Conservation (phyloP, 2,888 invertebrate genomes). For the Crematogaster levior region DNA sequence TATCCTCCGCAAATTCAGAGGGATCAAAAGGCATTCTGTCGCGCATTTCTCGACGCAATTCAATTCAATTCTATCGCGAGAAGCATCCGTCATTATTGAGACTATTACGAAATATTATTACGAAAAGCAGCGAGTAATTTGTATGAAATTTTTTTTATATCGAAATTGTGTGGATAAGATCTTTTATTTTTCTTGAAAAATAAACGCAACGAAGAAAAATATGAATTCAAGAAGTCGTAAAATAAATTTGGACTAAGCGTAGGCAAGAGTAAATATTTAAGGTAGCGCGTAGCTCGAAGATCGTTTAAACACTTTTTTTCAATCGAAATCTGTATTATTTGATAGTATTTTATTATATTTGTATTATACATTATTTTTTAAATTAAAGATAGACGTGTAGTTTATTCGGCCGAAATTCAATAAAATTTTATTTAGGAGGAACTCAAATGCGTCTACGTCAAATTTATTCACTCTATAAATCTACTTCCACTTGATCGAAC, state of each 20-base stretch:
- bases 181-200: background rate
- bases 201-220: background rate
- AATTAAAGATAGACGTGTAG: background rate
- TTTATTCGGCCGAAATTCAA: background rate
- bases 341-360: background rate
- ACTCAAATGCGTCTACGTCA: background rate
- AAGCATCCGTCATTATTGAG: background rate
- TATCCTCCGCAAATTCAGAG: background rate
- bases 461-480: constrained; percentile 2
- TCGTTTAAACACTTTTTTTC: background rate
- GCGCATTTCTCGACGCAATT: background rate
- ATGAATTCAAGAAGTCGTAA: background rate
- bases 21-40: background rate
- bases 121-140: background rate
- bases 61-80: background rate
- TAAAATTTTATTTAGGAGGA: background rate
- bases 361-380: background rate
- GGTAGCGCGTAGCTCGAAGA: background rate
- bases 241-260: background rate
- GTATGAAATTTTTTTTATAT: background rate
- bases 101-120: background rate
- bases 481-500: background rate
- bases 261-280: background rate
- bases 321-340: background rate
- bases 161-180: background rate